Evolutionary conservation across 2,113 vertebrate genomes (phyloP).

Genomic region (Vidua macroura): DNA sequence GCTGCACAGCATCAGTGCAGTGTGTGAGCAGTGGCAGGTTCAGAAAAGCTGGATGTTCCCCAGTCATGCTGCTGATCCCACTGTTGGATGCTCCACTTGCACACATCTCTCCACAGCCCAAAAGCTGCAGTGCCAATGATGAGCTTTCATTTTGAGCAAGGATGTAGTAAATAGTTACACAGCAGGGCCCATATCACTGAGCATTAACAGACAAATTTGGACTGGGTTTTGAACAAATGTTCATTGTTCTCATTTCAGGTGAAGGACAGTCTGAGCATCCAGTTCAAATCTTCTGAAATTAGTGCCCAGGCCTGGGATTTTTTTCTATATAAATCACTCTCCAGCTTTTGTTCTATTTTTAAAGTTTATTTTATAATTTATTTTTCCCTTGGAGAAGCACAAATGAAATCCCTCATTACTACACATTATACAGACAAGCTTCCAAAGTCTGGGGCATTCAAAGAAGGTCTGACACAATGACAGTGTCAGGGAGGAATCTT

Average conservation of each 20-base stretch:
- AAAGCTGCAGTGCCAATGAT: background rate
- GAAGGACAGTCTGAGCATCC: background rate
- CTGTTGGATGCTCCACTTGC: background rate
- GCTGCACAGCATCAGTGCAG: background rate
- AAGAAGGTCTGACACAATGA: background rate
- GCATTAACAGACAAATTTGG: background rate
- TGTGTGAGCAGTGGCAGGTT: background rate
- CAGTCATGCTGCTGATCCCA: fast-evolving
- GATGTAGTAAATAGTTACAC: background rate
- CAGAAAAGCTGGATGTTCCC: background rate
- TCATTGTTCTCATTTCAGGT: background rate
- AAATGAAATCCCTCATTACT: background rate
- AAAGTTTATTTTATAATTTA: background rate
- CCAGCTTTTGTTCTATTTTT: background rate
- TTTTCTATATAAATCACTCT: background rate
- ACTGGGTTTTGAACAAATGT: background rate
- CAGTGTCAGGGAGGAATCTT: background rate
- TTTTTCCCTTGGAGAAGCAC: background rate
- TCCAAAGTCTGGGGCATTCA: background rate
- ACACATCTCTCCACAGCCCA: background rate
- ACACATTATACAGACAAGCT: background rate
- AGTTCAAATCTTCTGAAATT: background rate
- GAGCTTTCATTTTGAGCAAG: background rate
- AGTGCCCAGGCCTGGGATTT: background rate
- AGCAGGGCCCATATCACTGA: background rate